Evolutionary conservation across 2,797 vertebrate species (phyloP).

Genomic region (Leuciscus waleckii): DNA sequence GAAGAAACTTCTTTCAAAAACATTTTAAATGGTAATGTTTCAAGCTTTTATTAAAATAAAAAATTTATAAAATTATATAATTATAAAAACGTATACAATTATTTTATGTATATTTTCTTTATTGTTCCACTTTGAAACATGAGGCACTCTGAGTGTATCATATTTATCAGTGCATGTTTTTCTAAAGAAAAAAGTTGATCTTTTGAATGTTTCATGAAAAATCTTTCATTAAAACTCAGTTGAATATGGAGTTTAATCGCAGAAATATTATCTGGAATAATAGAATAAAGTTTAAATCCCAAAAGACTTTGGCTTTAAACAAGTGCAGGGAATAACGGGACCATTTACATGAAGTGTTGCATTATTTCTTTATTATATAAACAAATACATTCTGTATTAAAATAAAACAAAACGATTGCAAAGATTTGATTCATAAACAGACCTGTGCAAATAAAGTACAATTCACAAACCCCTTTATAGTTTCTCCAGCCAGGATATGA

Average conservation of each 20-base stretch:
- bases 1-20: too few species aligned
- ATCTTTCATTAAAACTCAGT: too few species aligned
- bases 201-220: background rate
- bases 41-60: too few species aligned
- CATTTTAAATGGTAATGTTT: too few species aligned
- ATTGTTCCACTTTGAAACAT: too few species aligned
- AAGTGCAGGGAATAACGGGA: background rate
- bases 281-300: background rate
- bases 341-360: background rate
- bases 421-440: conserved; percentile 59
- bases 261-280: background rate
- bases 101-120: too few species aligned
- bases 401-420: conserved; percentile 58
- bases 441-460: conserved; percentile 62
- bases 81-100: too few species aligned
- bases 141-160: too few species aligned
- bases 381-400: conserved; percentile 66
- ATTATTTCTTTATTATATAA: conserved; percentile 64
- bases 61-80: too few species aligned
- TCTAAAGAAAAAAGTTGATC: background rate
- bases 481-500: conserved; percentile 36
- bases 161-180: too few species aligned
- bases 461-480: conserved; percentile 22
- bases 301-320: background rate
- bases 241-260: background rate